Evolutionary conservation across 2,888 invertebrate genomes (phyloP).

Genomic region (Cheilosia pagana): DNA sequence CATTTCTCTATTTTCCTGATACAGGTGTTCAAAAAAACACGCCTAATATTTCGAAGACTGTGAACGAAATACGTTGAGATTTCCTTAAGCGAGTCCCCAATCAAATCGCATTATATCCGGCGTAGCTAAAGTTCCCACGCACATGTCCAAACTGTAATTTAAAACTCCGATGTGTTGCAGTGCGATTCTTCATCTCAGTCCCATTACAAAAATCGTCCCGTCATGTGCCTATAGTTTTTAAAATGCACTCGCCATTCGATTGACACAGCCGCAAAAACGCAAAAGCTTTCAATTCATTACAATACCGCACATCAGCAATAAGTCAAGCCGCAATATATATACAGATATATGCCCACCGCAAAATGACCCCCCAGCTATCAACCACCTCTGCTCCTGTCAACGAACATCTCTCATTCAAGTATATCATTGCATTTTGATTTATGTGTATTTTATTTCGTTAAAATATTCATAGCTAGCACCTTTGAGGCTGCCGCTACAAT

Average conservation of each 20-base stretch:
- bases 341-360: conserved; percentile 23
- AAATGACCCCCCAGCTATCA: neutral
- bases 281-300: conserved; percentile 62
- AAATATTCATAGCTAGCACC: conserved; percentile 71
- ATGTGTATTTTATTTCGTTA: conserved; percentile 71
- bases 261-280: conserved; percentile 30
- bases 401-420: conserved; percentile 58
- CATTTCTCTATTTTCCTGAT: too few relatives aligned
- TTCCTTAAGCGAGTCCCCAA: too few relatives aligned
- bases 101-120: too few relatives aligned
- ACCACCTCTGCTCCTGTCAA: conserved; percentile 2
- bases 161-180: too few relatives aligned
- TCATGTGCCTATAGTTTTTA: conserved; percentile 13
- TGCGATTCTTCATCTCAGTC: too few relatives aligned
- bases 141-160: too few relatives aligned
- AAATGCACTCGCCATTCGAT: conserved; percentile 22
- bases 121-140: too few relatives aligned
- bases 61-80: too few relatives aligned
- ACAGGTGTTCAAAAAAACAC: too few relatives aligned
- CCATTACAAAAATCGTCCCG: neutral
- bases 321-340: conserved; percentile 27
- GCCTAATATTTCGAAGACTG: too few relatives aligned
- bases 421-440: conserved; percentile 73
- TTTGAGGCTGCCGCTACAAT: conserved; percentile 22
- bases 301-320: conserved; percentile 51